phyloP scores from a whole-genome alignment of 2,888 invertebrate genomes.

The Alentia gelatinosa region DNA sequence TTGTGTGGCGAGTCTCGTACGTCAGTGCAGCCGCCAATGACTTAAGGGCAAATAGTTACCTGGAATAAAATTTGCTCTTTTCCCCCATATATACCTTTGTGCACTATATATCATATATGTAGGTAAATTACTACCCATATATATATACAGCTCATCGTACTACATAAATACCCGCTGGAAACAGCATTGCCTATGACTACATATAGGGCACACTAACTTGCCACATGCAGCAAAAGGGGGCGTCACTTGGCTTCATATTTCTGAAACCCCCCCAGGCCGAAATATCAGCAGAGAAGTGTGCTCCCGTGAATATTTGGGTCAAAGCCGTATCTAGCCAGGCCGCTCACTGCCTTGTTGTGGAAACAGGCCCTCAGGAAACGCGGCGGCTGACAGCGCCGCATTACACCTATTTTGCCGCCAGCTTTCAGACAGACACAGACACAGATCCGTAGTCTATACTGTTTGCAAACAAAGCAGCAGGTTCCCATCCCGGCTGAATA shows the following conservation, averaged over 20 bases:
- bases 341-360: neutral
- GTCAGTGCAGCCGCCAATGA: neutral
- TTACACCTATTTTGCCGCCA: slow-evolving; percentile 26
- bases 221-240: neutral
- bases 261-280: neutral
- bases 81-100: neutral
- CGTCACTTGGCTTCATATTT: neutral
- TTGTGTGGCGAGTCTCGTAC: neutral
- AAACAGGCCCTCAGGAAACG: slow-evolving; percentile 26
- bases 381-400: slow-evolving; percentile 28
- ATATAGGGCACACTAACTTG: no score
- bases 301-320: slow-evolving; percentile 30
- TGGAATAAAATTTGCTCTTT: neutral
- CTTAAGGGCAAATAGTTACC: neutral
- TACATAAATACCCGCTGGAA: neutral
- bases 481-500: neutral
- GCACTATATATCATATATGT: no score
- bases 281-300: neutral
- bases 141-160: no score
- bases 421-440: slow-evolving; percentile 6
- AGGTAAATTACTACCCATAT: neutral
- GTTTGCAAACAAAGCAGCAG: slow-evolving; percentile 41
- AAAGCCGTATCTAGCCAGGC: slow-evolving; percentile 19
- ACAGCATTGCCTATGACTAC: neutral
- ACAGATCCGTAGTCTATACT: neutral